phyloP scores from a whole-genome alignment of 2,113 vertebrate species.

The Rynchops niger region DNA sequence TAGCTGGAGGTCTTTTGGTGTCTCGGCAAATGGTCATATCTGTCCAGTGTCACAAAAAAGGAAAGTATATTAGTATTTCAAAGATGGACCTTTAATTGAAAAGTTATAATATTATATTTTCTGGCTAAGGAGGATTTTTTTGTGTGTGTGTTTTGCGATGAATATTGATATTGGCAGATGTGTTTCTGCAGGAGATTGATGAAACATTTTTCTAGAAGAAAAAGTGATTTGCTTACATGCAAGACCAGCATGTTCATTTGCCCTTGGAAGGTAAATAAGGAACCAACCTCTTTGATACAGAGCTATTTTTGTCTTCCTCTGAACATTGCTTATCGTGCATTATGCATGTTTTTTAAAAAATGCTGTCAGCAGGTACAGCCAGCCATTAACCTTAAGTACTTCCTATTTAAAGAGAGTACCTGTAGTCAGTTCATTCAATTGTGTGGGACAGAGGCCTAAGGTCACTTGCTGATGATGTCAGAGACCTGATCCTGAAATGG shows the following conservation, averaged over 20 bases:
- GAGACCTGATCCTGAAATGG: neutral
- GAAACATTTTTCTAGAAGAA: conserved; percentile 37
- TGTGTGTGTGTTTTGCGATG: neutral
- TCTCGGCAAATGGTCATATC: neutral
- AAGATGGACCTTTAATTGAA: neutral
- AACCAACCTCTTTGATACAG: conserved; percentile 36
- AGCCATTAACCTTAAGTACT: conserved; percentile 21
- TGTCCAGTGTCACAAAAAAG: neutral
- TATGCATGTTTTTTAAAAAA: neutral
- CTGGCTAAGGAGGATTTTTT: neutral
- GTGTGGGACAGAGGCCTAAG: neutral
- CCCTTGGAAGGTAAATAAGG: conserved; percentile 67
- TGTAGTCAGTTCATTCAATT: neutral
- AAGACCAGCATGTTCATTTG: conserved; percentile 57
- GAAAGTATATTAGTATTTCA: neutral
- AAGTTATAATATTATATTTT: neutral
- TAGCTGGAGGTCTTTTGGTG: neutral
- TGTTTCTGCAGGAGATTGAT: conserved; percentile 12
- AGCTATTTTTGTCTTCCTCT: conserved; percentile 70
- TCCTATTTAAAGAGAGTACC: conserved; percentile 16
- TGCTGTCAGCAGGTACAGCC: conserved; percentile 28
- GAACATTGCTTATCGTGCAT: conserved; percentile 57
- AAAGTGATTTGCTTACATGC: conserved; percentile 57
- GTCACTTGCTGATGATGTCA: conserved; percentile 7
- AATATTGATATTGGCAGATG: conserved; percentile 56